Base-by-base conservation (phyloP, 2,113 vertebrate species). In the Dromiciops gliroides region DNA sequence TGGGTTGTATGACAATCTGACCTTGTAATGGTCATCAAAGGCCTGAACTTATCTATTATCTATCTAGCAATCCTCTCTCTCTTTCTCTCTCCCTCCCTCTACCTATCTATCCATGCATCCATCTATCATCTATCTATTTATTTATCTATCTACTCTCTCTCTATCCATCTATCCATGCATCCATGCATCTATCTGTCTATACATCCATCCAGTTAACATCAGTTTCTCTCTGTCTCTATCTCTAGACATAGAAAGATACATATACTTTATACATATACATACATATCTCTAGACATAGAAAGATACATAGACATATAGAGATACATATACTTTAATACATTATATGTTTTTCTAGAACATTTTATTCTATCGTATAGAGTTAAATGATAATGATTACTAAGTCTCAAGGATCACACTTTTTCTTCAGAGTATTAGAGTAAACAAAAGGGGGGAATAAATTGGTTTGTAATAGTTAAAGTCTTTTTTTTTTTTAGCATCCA, bases 381-480 rank as follows among this genome's bases (percentile, higher is more conserved):
- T 37, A 47, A 93, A 14, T 92, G 48, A 95, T 89, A 60, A 89
- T 91, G 90, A 92, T 93, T 89, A 95, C 91, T 91, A 92, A 50
- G 25, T n/a, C 28, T 51, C 75, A 56, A 90, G 51, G 24, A 56
- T 16, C 60, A 92, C 50, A 53, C 11, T 93, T 90, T 8, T 16
- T 52, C 6, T 67, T 11, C 88, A 89, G 52, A 83, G 88, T 26
- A 89, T 60, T 67, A 50, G 53, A 88, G 22, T 91, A 48, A 96
- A 95, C 93, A 90, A 95, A 96, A 91, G 51, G 51, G 92, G 51
- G 48, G 90, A 93, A 28, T 19, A 14, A 91, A 90, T 60, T 67
- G 24, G 28, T 37, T 25, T 93, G 1, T 31, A 88, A 48, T 2
- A 90, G 23, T 51, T 91, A 51, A 95, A 93, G 48, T 93, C 25